These are phyloP conservation scores for Rhaphigaster nebulosa DNA, from an alignment of 2,888 invertebrate species.

Conservation along the genomic window DNA sequence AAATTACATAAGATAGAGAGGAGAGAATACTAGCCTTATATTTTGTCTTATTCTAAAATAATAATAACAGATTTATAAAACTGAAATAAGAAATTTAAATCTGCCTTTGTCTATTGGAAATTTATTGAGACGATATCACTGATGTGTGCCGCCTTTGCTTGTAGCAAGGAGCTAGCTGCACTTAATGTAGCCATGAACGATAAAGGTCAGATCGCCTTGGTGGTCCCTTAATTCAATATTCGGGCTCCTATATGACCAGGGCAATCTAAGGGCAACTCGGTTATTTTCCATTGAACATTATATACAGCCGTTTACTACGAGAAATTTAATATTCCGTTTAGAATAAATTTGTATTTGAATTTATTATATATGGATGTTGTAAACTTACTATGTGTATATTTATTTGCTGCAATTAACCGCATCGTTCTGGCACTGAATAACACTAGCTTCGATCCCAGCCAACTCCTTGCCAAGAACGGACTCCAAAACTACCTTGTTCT, in stretches of 20 bases:
- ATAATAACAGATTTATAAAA: too few species aligned
- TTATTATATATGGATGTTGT: too few species aligned
- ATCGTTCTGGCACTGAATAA: not conserved
- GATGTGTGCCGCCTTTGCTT: too few species aligned
- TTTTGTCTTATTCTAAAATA: too few species aligned
- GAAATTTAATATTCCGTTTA: not conserved
- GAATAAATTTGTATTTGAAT: too few species aligned
- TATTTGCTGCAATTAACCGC: not conserved
- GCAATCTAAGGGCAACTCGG: not conserved
- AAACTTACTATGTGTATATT: not conserved
- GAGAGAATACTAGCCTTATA: too few species aligned
- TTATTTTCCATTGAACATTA: not conserved
- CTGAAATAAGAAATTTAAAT: too few species aligned
- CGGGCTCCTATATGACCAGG: not conserved
- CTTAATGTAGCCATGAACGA: not conserved
- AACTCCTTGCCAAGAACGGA: not conserved
- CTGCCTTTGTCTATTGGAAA: too few species aligned
- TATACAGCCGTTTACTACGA: not conserved
- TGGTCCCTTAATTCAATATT: constrained; percentile 49
- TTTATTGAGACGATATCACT: too few species aligned
- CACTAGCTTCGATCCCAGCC: not conserved
- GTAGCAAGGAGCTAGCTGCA: not conserved
- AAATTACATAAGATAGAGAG: too few species aligned
- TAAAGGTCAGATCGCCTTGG: constrained; percentile 44
- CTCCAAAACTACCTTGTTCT: not conserved